Evolutionary conservation across 92 coral and sea anemone species (phyloP), one percentile per base, ranked within the genome.

Genomic region (Pocillopora grandis): DNA sequence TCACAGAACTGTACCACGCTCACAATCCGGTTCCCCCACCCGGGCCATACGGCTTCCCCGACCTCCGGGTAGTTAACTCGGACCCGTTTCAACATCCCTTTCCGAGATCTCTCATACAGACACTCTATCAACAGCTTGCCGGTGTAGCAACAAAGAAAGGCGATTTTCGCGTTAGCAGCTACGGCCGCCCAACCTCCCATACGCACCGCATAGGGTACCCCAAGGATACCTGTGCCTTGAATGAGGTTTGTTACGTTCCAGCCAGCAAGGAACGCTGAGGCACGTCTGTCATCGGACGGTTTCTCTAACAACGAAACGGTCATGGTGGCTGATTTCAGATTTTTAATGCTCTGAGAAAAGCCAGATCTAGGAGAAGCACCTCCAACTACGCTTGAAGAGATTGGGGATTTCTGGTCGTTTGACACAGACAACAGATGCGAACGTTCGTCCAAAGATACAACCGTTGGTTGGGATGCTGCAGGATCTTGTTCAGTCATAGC

Each of bases 141-240:
- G 12, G 96, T 93, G 84, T 80, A 93, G 49, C 96, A 93, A 74
- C 96, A 93, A 60, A 93, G 73, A 74, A 87, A 68, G 16, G 94
- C 96, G 62, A 93, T 84, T 48, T 90, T 2, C 12, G 86, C 87
- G 71, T 90, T 90, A 52, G 91, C 80, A 11, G 85, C 94, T 9
- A 90, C 92, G 0, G 95, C 89, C 15, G 91, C 94, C 96, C 96
- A 93, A 20, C 96, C 96, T 17, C 96, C 96, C 94, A 90, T 90
- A 48, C 77, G 87, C 14, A 93, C 96, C 10, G 95, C 92, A 72
- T 90, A 93, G 36, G 96, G 96, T 5, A 93, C 87, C 17, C 96
- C 96, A 10, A 93, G 88, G 27, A 88, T 93, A 2, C 96, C 96
- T 0, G 96, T 93, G 18, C 96, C 96, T 59, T 93, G 96, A 55